Evolutionary conservation across 2,888 invertebrate genomes (phyloP), one percentile per base, ranked within the genome.

Genomic region (Pteria penguin): DNA sequence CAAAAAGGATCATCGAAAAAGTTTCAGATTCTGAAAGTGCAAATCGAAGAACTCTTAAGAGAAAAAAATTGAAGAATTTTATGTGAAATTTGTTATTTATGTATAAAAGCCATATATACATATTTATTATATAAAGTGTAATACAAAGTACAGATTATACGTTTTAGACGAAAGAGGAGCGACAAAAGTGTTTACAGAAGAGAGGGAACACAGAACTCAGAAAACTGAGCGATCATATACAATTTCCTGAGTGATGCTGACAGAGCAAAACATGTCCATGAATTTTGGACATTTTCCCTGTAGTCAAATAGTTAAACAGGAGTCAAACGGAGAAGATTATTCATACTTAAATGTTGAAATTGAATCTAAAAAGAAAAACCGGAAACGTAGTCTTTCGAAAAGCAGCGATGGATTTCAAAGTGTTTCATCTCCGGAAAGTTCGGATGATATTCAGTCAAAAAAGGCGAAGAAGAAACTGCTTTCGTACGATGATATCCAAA

Each of bases 401-500:
- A 70, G 61, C 29, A 70, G 70, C 31, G 70, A 70, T 22, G 61
- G 70, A 22, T 70, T 70, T 24, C 60, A 60, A 14, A 70, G 70
- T 61, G 61, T 52, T 24, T 70, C 70, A 1, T 70, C 70, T 1
- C 70, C 70, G 4, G 70, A 70, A 22, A 70, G 70, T 45, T 27
- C 52, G 2, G 70, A 70, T 22, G 70, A 70, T 52, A 5, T 36
- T 5, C 61, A 57, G 5, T 22, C 33, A 27, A 70, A 70, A 52
- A 82, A 78, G 54, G 76, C 76, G 31, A 61, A 85, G 2, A 75
- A 87, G 54, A 88, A 87, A 79, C 85, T 85, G 1, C 84, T 86
- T 65, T 83, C 85, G 11, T 80, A 93, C 90, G 96, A 96, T 85
- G 96, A 97, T 83, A 94, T 96, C 84, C 96, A 96, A 89, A 95